Percentiles rank a stretch among this genome's conserved stretches.
Conservation (phyloP, 2,113 vertebrate species). For the Casuarius casuarius region DNA sequence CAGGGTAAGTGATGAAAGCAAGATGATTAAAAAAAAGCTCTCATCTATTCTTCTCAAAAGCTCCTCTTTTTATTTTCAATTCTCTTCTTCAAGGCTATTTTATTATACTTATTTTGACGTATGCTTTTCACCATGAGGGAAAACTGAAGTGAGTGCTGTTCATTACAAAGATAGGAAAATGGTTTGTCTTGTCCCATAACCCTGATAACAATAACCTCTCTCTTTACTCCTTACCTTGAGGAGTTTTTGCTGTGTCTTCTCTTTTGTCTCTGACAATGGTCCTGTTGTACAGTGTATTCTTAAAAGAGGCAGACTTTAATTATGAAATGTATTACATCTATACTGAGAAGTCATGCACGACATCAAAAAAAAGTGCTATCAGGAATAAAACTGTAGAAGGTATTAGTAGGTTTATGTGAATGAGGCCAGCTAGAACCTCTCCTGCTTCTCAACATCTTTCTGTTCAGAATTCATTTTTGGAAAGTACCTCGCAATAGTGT, state of each 20-base stretch:
- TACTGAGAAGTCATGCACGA: not conserved
- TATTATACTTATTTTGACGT: not conserved
- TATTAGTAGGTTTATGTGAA: not conserved
- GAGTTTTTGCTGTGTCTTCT: not conserved
- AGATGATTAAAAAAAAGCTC: not conserved
- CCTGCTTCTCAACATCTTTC: not conserved
- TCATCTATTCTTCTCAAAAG: not conserved
- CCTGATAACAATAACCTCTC: not conserved
- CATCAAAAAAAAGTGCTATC: not conserved
- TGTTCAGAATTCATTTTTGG: not conserved
- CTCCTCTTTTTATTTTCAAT: not conserved
- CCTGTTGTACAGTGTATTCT: not conserved
- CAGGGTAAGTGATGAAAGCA: not conserved
- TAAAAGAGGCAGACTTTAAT: not conserved
- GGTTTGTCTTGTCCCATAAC: not conserved
- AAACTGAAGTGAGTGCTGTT: not conserved
- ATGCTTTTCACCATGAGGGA: not conserved
- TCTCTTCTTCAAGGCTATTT: not conserved
- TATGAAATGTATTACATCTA: not conserved
- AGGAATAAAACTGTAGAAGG: not conserved
- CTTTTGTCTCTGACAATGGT: not conserved
- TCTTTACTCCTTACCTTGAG: not conserved
- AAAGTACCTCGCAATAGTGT: not conserved
- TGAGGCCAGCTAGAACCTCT: not conserved
- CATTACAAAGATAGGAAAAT: conserved; percentile 11